These are phyloP conservation scores for Silurus meridionalis DNA, from an alignment of 2,113 vertebrate species.

Conservation along the genomic window DNA sequence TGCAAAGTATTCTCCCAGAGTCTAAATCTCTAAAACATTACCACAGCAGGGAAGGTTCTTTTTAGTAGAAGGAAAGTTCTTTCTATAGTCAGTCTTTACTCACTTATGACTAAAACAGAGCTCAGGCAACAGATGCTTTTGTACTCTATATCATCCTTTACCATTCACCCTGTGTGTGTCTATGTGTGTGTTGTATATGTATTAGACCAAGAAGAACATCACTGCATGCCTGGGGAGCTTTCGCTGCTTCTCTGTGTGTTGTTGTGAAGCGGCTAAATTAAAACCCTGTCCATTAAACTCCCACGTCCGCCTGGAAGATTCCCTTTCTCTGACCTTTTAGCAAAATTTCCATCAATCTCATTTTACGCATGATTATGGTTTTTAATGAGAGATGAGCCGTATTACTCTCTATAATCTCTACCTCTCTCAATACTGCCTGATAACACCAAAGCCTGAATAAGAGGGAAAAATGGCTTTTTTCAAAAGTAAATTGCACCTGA, in stretches of 20 bases:
- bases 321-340: conserved; percentile 84
- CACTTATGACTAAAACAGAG: conserved; percentile 55
- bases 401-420: conserved; percentile 63
- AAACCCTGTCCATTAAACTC: conserved; percentile 90
- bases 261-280: conserved; percentile 86
- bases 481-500: conserved; percentile 55
- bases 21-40: conserved; percentile 60
- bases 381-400: conserved; percentile 91
- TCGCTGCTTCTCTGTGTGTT: conserved; percentile 67
- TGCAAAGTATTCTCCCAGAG: conserved; percentile 66
- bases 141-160: neutral
- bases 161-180: neutral
- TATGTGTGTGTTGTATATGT: conserved; percentile 1
- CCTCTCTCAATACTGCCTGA: conserved; percentile 11
- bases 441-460: conserved; percentile 53
- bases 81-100: conserved; percentile 36
- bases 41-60: conserved; percentile 27
- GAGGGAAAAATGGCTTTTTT: conserved; percentile 27
- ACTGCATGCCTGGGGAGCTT: conserved; percentile 78
- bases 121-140: conserved; percentile 36
- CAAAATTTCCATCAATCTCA: conserved; percentile 93
- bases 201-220: neutral
- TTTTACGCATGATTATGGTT: conserved; percentile 95
- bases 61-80: conserved; percentile 33
- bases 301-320: conserved; percentile 84